phyloP scores from a whole-genome alignment of 2,888 invertebrate genomes.

The Cenopis cana region DNA sequence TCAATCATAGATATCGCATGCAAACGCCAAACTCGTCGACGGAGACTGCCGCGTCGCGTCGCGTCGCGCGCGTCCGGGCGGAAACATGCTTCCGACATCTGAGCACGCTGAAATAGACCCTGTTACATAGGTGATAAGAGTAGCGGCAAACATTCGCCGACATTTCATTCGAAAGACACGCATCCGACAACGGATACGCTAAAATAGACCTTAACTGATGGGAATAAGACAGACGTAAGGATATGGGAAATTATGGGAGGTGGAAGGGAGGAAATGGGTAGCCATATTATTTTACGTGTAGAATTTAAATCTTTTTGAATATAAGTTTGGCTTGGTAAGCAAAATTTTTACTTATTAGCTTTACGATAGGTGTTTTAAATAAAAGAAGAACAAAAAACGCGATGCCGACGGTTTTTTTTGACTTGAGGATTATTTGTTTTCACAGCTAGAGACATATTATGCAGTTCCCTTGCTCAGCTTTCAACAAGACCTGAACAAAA shows the following conservation, averaged over 20 bases:
- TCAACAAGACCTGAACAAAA: too few relatives aligned
- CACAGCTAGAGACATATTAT: too few relatives aligned
- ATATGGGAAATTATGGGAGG: too few relatives aligned
- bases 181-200: neutral
- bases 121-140: neutral
- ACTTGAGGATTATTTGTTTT: too few relatives aligned
- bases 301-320: neutral
- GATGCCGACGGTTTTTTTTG: too few relatives aligned
- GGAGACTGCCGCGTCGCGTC: conserved; percentile 7
- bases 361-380: too few relatives aligned
- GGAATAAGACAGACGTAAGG: neutral
- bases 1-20: conserved; percentile 21
- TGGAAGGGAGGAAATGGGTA: neutral
- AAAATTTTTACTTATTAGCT: too few relatives aligned
- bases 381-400: too few relatives aligned
- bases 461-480: too few relatives aligned
- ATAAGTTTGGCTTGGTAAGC: neutral
- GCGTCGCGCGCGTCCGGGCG: neutral
- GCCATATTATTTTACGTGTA: neutral
- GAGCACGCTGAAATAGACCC: neutral
- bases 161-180: neutral
- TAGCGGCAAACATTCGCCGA: neutral
- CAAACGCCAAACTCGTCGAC: neutral
- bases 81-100: conserved; percentile 17
- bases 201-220: neutral